Percentiles rank a stretch among this genome's conserved stretches.
phyloP scores from a whole-genome alignment of 1,140 invertebrate species.

The Berghia stephanieae region DNA sequence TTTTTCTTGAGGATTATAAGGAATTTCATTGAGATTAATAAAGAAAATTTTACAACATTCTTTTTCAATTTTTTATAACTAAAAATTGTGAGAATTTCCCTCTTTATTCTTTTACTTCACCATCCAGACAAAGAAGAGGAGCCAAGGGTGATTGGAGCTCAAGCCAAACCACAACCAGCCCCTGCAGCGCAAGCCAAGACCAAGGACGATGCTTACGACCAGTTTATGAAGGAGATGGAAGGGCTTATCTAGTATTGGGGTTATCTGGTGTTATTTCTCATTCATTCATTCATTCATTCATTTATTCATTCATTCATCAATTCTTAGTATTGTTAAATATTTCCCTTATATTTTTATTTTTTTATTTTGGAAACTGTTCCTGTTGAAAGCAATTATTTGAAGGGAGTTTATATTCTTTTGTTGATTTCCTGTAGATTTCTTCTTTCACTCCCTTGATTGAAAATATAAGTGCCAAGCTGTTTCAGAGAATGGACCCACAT shows the following conservation, averaged over 20 bases:
- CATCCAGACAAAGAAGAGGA: slow-evolving; percentile 58
- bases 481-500: no score
- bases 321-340: no score
- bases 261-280: no score
- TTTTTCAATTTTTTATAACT: background rate
- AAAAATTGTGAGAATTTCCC: background rate
- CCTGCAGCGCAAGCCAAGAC: slow-evolving; percentile 72
- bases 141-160: slow-evolving; percentile 39
- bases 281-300: no score
- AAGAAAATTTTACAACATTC: background rate
- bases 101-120: slow-evolving; percentile 22
- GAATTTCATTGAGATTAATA: background rate
- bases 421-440: no score
- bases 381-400: no score
- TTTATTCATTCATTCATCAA: no score
- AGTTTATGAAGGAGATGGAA: slow-evolving; percentile 99
- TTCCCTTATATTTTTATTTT: no score
- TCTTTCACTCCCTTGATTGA: no score
- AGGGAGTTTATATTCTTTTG: no score
- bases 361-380: no score
- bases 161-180: slow-evolving; percentile 49
- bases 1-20: background rate
- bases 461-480: no score
- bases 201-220: slow-evolving; percentile 97
- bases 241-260: slow-evolving; percentile 87